phyloP scores from a whole-genome alignment of 1,140 invertebrate species.

The Dermatophagoides farinae region DNA sequence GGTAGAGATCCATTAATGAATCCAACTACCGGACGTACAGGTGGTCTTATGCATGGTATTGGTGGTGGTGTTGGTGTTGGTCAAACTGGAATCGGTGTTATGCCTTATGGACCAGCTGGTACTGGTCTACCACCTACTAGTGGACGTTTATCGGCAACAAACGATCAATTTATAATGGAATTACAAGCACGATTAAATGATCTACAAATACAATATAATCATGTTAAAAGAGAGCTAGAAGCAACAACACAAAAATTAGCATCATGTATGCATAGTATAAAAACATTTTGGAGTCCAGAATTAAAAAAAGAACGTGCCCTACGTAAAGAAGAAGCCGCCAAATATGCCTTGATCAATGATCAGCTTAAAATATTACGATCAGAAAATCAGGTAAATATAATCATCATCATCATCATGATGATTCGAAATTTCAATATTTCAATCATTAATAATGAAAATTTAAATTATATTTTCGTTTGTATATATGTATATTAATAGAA shows the following conservation, averaged over 20 bases:
- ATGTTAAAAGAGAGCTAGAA: constrained; percentile 86
- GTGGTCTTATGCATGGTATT: neutral
- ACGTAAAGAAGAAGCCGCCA: constrained; percentile 89
- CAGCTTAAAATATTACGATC: constrained; percentile 86
- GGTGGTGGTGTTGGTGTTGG: neutral
- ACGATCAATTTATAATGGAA: constrained; percentile 44
- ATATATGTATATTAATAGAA: constrained; percentile 45
- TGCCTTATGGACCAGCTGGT: neutral
- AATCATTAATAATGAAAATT: neutral
- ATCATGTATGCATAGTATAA: constrained; percentile 97
- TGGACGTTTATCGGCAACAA: constrained; percentile 2
- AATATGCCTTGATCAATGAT: constrained; percentile 88
- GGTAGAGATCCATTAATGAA: neutral
- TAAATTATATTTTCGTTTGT: neutral
- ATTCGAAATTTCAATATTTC: no score
- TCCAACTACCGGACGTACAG: neutral
- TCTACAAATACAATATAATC: constrained; percentile 82
- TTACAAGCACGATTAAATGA: constrained; percentile 85
- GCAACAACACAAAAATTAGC: constrained; percentile 91
- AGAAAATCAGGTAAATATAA: constrained; percentile 70
- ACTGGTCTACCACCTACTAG: neutral
- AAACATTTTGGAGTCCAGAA: constrained; percentile 98
- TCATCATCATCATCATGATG: neutral
- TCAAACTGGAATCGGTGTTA: neutral
- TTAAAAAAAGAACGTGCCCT: constrained; percentile 90